These are phyloP conservation scores for Cheirogaleus major DNA, from an alignment of 2,797 vertebrate species.

Conservation along the genomic window DNA sequence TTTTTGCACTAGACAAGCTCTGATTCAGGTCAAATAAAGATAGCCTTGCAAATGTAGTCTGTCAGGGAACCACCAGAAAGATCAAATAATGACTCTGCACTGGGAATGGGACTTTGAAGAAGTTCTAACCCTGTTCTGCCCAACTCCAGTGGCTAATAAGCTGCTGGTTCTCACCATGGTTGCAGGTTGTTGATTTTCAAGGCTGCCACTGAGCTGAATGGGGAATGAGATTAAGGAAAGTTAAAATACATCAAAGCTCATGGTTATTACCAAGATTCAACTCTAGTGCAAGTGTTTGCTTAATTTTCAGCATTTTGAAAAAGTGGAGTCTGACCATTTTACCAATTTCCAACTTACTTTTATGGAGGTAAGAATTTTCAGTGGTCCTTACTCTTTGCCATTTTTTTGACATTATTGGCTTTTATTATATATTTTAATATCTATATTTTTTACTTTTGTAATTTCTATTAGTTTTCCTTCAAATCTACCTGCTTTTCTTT, in stretches of 20 bases:
- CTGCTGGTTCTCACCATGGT: neutral
- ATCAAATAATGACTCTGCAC: neutral
- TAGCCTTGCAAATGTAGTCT: neutral
- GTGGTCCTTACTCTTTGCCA: neutral
- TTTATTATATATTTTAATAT: neutral
- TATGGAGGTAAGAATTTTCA: neutral
- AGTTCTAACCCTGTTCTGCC: neutral
- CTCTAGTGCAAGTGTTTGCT: neutral
- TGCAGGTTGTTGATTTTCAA: constrained; percentile 10
- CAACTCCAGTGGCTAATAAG: neutral
- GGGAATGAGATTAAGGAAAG: neutral
- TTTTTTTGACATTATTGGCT: neutral
- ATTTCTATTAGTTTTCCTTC: neutral
- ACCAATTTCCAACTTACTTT: neutral
- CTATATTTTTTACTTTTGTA: neutral
- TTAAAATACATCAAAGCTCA: neutral
- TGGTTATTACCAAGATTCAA: neutral
- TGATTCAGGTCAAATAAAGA: neutral
- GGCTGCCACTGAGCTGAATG: neutral
- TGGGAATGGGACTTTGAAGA: neutral
- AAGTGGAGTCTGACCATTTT: neutral
- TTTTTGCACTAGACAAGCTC: neutral
- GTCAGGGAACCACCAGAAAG: neutral
- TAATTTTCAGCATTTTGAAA: neutral
- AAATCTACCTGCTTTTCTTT: neutral